These are phyloP conservation scores for Aphelenchoides besseyi DNA, from an alignment of 1,140 invertebrate species.

Conservation along the genomic window DNA sequence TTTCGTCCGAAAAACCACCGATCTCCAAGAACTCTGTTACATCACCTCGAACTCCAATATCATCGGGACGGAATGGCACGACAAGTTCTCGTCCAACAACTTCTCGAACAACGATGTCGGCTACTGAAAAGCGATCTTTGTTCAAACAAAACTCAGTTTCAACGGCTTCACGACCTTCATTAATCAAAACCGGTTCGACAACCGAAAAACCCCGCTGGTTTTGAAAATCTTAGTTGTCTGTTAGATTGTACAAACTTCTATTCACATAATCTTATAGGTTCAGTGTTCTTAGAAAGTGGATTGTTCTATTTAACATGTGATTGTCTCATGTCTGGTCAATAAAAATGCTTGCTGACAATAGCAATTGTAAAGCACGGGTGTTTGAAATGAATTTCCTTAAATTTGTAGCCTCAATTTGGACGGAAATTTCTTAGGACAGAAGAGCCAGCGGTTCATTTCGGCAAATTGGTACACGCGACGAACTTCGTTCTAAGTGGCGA, in stretches of 20 bases:
- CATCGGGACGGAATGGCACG: not conserved
- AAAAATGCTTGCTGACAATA: too few relatives aligned
- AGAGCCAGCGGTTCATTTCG: too few relatives aligned
- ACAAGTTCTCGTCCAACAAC: not conserved
- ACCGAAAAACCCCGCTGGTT: slow-evolving; percentile 25
- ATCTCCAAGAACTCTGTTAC: slow-evolving; percentile 4
- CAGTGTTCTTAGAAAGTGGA: not conserved
- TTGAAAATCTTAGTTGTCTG: slow-evolving; percentile 5
- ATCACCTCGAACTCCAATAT: slow-evolving; percentile 6
- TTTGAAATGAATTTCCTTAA: too few relatives aligned
- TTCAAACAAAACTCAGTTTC: slow-evolving; percentile 17
- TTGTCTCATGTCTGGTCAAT: too few relatives aligned
- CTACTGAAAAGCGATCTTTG: slow-evolving; percentile 4
- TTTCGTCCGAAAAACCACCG: too few relatives aligned
- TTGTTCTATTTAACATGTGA: too few relatives aligned
- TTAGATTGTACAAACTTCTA: slow-evolving; percentile 14
- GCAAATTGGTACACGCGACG: too few relatives aligned
- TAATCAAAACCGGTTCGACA: slow-evolving; percentile 26
- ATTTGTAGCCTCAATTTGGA: too few relatives aligned
- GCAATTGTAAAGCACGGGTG: too few relatives aligned
- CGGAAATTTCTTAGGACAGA: too few relatives aligned
- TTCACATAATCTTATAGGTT: not conserved
- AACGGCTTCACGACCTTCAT: slow-evolving; percentile 21
- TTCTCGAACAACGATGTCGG: not conserved
- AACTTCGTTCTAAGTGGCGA: too few relatives aligned